phyloP scores from a whole-genome alignment of 2,797 vertebrate genomes.

The Trachurus trachurus region DNA sequence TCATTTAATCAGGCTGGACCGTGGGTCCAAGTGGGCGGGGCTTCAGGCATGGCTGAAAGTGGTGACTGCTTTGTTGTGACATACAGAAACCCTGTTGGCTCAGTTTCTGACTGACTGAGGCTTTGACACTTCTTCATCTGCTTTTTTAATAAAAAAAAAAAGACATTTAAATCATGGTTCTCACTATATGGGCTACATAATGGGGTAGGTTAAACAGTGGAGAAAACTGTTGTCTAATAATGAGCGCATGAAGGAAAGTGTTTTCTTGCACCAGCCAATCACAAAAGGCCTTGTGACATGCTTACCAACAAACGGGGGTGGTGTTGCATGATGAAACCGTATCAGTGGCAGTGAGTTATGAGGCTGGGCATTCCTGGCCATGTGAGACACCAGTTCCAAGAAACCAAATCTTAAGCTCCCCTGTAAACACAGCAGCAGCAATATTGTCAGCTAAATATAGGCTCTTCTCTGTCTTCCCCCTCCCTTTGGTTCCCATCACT shows the following conservation, averaged over 20 bases:
- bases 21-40: too few relatives aligned
- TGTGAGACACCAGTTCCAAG: constrained; percentile 91
- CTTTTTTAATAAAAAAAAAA: too few relatives aligned
- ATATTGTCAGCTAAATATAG: constrained; percentile 96
- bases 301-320: constrained; percentile 87
- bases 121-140: too few relatives aligned
- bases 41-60: too few relatives aligned
- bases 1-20: background rate
- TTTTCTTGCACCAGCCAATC: constrained; percentile 45
- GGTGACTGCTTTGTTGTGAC: too few relatives aligned
- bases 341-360: constrained; percentile 92
- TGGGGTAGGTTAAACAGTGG: constrained; percentile 9
- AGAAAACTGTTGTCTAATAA: constrained; percentile 23
- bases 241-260: background rate
- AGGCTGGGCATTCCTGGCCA: constrained; percentile 91
- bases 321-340: constrained; percentile 90
- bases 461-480: constrained; percentile 48
- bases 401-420: constrained; percentile 86
- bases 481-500: constrained; percentile 37
- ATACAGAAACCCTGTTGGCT: too few relatives aligned
- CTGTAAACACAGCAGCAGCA: constrained; percentile 90
- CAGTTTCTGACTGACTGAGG: too few relatives aligned
- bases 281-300: constrained; percentile 54
- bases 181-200: background rate
- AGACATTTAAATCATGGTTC: background rate